phyloP scores from a whole-genome alignment of 1,140 invertebrate genomes.

The Leptinotarsa undecemlineata region DNA sequence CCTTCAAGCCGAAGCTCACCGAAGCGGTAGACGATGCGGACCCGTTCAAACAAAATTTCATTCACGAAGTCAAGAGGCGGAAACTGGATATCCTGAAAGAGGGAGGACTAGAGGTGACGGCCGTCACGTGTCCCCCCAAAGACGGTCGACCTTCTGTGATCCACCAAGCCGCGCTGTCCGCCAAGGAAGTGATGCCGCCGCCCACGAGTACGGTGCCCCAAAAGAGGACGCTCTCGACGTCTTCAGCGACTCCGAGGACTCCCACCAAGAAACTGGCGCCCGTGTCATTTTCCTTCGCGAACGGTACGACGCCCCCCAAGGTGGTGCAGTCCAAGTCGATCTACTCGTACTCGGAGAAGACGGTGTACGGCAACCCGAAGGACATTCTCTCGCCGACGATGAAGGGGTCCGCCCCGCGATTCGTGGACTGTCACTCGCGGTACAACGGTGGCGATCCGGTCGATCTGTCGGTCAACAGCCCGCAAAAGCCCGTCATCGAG shows the following conservation, averaged over 20 bases:
- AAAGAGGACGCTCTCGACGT: conserved; percentile 33
- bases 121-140: conserved; percentile 57
- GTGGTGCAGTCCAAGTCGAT: conserved; percentile 68
- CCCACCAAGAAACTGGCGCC: conserved; percentile 20
- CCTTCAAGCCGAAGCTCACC: conserved; percentile 62
- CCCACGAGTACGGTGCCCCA: conserved; percentile 27
- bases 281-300: conserved; percentile 35
- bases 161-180: conserved; percentile 35
- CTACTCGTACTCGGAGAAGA: conserved; percentile 65
- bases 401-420: conserved; percentile 47
- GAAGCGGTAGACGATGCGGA: conserved; percentile 66
- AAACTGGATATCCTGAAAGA: conserved; percentile 75
- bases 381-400: conserved; percentile 61
- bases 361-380: conserved; percentile 72
- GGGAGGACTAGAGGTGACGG: conserved; percentile 72
- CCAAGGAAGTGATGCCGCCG: conserved; percentile 55
- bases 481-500: conserved; percentile 57
- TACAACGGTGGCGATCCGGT: conserved; percentile 57
- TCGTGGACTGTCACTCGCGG: conserved; percentile 52
- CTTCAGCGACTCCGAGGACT: conserved; percentile 28
- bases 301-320: conserved; percentile 58
- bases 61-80: conserved; percentile 63
- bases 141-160: conserved; percentile 52
- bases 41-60: conserved; percentile 28
- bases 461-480: conserved; percentile 58